A percentile compares a stretch with the other conserved stretches of the same genome.
Conservation (phyloP, 2,888 invertebrate genomes). For the Athripsodes cinereus region DNA sequence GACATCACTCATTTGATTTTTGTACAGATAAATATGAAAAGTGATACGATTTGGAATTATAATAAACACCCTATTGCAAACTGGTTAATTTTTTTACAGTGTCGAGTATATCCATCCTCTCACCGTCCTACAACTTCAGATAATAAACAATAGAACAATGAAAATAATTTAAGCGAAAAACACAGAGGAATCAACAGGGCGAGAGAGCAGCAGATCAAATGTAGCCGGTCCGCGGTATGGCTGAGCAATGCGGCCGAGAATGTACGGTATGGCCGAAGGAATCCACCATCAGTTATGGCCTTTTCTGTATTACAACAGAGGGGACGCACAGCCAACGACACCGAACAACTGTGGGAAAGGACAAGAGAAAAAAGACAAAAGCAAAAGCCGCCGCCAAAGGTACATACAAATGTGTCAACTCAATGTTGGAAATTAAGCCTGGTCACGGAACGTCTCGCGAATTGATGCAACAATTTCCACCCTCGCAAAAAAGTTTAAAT, state of each 20-base stretch:
- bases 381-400: slow-evolving; percentile 7
- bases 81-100: slow-evolving; percentile 10
- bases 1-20: too few relatives aligned
- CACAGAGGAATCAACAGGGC: slow-evolving; percentile 22
- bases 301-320: slow-evolving; percentile 2
- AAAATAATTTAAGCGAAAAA: slow-evolving; percentile 28
- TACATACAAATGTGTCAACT: neutral
- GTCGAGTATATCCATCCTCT: neutral
- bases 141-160: slow-evolving; percentile 28
- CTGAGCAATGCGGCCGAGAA: slow-evolving; percentile 33
- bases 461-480: too few relatives aligned
- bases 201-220: slow-evolving; percentile 26
- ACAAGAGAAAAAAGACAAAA: slow-evolving; percentile 14
- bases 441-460: neutral
- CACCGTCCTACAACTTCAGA: slow-evolving; percentile 8
- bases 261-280: slow-evolving; percentile 48
- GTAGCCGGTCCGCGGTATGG: slow-evolving; percentile 17
- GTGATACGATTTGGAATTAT: neutral
- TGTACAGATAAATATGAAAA: neutral
- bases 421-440: neutral
- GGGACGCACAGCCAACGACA: slow-evolving; percentile 1
- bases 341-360: slow-evolving; percentile 22
- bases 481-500: too few relatives aligned
- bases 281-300: slow-evolving; percentile 41
- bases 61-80: neutral